Evolutionary conservation across 1,140 invertebrate genomes (phyloP), one percentile per base, ranked within the genome.

Genomic region (Helicoverpa armigera): DNA sequence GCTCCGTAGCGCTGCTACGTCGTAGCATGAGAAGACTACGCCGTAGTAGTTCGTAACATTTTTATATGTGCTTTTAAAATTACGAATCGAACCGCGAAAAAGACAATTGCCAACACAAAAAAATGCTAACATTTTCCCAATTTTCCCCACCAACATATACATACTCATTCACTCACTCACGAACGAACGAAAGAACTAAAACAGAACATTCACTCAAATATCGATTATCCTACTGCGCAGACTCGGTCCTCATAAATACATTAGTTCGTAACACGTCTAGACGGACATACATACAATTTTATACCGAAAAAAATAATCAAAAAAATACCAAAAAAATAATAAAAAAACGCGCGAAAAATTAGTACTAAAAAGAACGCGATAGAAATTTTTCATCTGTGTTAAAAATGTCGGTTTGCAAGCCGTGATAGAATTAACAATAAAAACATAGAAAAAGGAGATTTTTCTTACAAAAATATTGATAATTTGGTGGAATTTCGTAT

Each of bases 401-500:
- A 43, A 43, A 43, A 43, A 43, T 43, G 35, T 43, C 35, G 35
- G 35, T 43, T 43, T 9, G 35, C 35, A 43, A 43, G 35, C 35
- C 35, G 35, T 43, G 35, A 43, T 43, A 43, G 35, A 43, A 23
- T 23, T 1, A 23, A 0, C 35, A 3, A 43, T 43, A 43, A 43
- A 1, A 23, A 23, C 23, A 23, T 43, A 43, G 35, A 9, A 43
- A 43, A 43, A 43, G 5, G 35, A 9, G 35, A 43, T 43, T 43
- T 43, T 43, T 43, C 35, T 43, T 9, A 9, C 1, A 43, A 43
- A 43, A 43, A 43, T 53, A 43, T 60, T n/a, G 58, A 16, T 16
- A n/a, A 56, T 31, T 73, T 31, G 14, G 18, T 2, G 12, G 53
- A 7, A 54, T 73, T 75, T 75, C 61, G 16, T 51, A 63, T 75